These are phyloP conservation scores for Nycticryphes semicollaris DNA, from an alignment of 2,113 vertebrate species.

Conservation along the genomic window DNA sequence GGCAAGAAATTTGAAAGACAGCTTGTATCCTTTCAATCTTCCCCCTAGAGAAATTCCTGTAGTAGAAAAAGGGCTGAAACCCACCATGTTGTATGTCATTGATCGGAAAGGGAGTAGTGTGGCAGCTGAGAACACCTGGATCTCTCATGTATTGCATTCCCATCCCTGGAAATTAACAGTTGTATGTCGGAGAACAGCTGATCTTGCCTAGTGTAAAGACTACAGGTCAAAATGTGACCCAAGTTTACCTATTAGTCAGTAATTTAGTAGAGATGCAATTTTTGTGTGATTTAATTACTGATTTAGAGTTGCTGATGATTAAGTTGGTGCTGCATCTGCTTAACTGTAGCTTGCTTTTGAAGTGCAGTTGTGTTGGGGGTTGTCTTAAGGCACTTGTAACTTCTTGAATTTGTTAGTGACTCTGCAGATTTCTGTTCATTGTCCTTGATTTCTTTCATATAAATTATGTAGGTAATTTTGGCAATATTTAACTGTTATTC, in stretches of 20 bases:
- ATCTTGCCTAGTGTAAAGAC: not conserved
- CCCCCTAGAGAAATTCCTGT: not conserved
- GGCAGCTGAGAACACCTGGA: not conserved
- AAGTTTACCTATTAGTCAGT: not conserved
- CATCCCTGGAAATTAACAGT: not conserved
- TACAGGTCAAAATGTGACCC: not conserved
- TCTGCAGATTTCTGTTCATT: not conserved
- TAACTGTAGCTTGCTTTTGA: not conserved
- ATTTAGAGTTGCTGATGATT: not conserved
- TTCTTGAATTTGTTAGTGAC: not conserved
- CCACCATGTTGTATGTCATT: fast-evolving
- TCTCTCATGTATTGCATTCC: not conserved
- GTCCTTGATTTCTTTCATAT: not conserved
- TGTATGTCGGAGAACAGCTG: not conserved
- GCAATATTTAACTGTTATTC: not conserved
- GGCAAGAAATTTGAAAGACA: not conserved
- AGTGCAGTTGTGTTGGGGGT: not conserved
- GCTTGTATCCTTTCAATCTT: not conserved
- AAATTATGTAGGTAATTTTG: not conserved
- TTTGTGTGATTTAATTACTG: not conserved
- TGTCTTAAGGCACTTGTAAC: not conserved
- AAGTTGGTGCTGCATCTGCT: not conserved
- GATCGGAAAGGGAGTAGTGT: not conserved
- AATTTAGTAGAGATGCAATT: not conserved
- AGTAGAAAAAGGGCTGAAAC: not conserved